These are phyloP conservation scores for Miltochrista miniata DNA, from an alignment of 2,888 invertebrate species.

Conservation along the genomic window DNA sequence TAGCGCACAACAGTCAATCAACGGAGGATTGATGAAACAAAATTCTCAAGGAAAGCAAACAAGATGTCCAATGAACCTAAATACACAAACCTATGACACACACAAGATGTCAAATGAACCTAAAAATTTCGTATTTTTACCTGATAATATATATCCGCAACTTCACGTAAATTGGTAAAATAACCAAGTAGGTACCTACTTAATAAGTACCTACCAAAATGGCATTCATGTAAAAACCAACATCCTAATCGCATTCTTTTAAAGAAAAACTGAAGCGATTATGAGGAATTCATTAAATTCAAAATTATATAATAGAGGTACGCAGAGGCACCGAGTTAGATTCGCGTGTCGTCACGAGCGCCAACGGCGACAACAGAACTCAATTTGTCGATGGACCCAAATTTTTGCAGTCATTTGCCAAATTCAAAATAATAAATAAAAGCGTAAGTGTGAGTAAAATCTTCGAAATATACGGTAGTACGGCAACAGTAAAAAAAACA, in stretches of 20 bases:
- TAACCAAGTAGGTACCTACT: no score
- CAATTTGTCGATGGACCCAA: constrained; percentile 27
- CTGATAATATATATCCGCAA: no score
- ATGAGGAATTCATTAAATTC: constrained; percentile 42
- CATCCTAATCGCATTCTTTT: constrained; percentile 31
- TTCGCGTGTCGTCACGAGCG: constrained; percentile 70
- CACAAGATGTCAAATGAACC: no score
- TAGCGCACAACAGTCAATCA: no score
- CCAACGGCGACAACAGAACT: constrained; percentile 41
- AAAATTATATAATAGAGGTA: constrained; percentile 52
- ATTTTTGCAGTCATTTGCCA: constrained; percentile 36
- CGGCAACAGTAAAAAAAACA: no score
- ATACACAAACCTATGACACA: no score
- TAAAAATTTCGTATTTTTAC: no score
- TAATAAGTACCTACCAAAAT: constrained; percentile 4
- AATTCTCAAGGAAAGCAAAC: no score
- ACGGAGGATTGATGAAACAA: no score
- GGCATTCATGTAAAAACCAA: constrained; percentile 24
- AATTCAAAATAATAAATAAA: constrained; percentile 20
- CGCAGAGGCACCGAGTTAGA: constrained; percentile 54
- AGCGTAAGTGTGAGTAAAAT: constrained; percentile 22
- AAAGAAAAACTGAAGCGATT: constrained; percentile 28
- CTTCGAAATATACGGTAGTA: background rate
- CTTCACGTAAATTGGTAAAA: no score
- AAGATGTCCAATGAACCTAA: no score